Conservation (phyloP, 2,888 invertebrate genomes). For the Sisyra terminalis region DNA sequence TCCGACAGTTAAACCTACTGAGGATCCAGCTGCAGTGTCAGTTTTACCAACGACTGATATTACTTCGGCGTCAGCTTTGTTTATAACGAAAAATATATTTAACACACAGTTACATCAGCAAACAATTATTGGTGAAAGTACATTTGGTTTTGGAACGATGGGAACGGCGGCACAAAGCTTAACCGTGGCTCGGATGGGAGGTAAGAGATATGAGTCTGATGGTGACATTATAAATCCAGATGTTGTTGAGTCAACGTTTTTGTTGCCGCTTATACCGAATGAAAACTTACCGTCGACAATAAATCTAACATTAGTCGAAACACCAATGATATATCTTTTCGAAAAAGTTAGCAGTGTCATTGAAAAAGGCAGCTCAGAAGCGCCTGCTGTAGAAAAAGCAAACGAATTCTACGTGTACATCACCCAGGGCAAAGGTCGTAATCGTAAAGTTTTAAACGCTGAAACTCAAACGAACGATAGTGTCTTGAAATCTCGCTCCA, state of each 20-base stretch:
- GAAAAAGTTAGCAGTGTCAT: slow-evolving; percentile 47
- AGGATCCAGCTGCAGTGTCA: slow-evolving; percentile 18
- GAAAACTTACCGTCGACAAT: slow-evolving; percentile 35
- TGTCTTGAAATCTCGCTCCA: slow-evolving; percentile 45
- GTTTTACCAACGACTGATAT: background rate
- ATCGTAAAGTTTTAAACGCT: slow-evolving; percentile 44
- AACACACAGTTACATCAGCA: slow-evolving; percentile 11
- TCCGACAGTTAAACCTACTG: slow-evolving; percentile 18
- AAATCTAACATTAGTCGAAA: slow-evolving; percentile 46
- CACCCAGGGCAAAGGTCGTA: slow-evolving; percentile 47
- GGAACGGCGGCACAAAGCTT: too few species aligned
- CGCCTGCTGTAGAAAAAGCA: slow-evolving; percentile 34
- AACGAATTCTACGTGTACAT: slow-evolving; percentile 51
- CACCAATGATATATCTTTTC: slow-evolving; percentile 43
- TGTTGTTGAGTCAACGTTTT: slow-evolving; percentile 6
- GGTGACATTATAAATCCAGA: slow-evolving; percentile 1
- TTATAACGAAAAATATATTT: slow-evolving; percentile 7
- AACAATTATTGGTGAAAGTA: slow-evolving; percentile 9
- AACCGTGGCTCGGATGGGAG: too few species aligned
- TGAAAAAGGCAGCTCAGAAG: slow-evolving; percentile 43
- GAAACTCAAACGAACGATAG: slow-evolving; percentile 51
- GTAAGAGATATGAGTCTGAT: background rate
- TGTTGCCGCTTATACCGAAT: slow-evolving; percentile 4
- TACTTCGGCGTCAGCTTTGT: slow-evolving; percentile 4
- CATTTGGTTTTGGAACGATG: slow-evolving; percentile 7